A percentile compares a stretch with the other conserved stretches of the same genome.
phyloP scores from a whole-genome alignment of 2,888 invertebrate genomes.

The Philereme vetulata region DNA sequence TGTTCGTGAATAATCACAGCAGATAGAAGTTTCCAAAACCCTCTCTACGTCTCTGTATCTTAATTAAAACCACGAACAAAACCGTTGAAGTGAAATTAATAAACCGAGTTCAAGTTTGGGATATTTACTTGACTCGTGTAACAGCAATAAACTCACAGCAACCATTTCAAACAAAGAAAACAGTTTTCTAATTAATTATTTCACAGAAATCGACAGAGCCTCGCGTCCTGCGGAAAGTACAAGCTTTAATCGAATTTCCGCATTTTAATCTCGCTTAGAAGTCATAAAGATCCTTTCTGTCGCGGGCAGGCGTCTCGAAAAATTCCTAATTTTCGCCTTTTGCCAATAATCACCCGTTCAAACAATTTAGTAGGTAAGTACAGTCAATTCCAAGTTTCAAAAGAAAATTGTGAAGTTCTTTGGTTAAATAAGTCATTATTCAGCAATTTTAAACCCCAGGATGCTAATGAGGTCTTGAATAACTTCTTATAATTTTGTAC shows the following conservation, averaged over 20 bases:
- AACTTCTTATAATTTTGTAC: too few relatives aligned
- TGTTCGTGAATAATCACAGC: neutral
- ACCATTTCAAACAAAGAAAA: conserved; percentile 34
- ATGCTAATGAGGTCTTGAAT: too few relatives aligned
- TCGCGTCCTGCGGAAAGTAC: conserved; percentile 32
- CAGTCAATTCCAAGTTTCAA: too few relatives aligned
- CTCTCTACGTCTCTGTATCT: neutral
- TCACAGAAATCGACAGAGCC: conserved; percentile 44
- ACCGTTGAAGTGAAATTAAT: conserved; percentile 15
- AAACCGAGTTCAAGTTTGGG: conserved; percentile 9
- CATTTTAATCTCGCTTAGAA: conserved; percentile 62
- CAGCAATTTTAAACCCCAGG: too few relatives aligned
- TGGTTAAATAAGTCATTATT: too few relatives aligned
- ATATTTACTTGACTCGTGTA: conserved; percentile 10
- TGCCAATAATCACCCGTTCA: conserved; percentile 56
- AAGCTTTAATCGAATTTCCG: conserved; percentile 66
- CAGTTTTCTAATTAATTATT: conserved; percentile 48
- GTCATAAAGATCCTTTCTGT: conserved; percentile 66
- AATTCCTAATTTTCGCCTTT: conserved; percentile 62
- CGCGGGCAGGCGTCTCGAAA: conserved; percentile 63
- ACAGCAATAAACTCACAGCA: conserved; percentile 22
- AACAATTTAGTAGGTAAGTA: conserved; percentile 49
- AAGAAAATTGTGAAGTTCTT: too few relatives aligned
- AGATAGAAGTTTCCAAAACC: neutral
- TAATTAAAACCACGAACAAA: neutral